Conservation (phyloP, 2,113 vertebrate species). For the Casuarius casuarius region DNA sequence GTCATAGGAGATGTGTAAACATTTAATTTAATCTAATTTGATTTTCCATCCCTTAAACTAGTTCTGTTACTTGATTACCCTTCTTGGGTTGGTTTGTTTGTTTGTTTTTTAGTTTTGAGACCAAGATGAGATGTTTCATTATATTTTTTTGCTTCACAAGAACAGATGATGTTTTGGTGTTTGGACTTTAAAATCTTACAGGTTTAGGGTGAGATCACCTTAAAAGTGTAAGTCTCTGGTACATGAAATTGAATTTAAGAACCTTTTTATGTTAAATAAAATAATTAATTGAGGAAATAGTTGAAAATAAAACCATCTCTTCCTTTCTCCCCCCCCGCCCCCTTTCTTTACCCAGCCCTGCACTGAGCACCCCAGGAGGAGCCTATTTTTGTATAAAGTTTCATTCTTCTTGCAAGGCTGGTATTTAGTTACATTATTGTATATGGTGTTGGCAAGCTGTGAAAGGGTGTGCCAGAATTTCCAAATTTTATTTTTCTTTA, state of each 20-base stretch:
- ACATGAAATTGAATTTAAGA: not conserved
- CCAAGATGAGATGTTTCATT: rapidly evolving
- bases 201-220: not conserved
- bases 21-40: not conserved
- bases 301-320: not conserved
- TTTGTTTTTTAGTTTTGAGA: not conserved
- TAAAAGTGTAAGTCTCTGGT: not conserved
- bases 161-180: not conserved
- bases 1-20: not conserved
- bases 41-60: not conserved
- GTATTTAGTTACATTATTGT: not conserved
- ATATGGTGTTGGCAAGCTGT: not conserved
- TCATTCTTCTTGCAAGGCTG: not conserved
- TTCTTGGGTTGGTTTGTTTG: not conserved
- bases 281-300: not conserved
- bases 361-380: not conserved
- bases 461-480: not conserved
- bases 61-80: not conserved
- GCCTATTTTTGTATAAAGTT: not conserved
- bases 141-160: not conserved
- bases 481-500: not conserved
- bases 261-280: not conserved
- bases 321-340: not conserved
- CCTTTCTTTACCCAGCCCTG: not conserved
- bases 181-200: not conserved